These are phyloP conservation scores for Cyclina sinensis DNA, from an alignment of 1,140 invertebrate species.

Conservation along the genomic window DNA sequence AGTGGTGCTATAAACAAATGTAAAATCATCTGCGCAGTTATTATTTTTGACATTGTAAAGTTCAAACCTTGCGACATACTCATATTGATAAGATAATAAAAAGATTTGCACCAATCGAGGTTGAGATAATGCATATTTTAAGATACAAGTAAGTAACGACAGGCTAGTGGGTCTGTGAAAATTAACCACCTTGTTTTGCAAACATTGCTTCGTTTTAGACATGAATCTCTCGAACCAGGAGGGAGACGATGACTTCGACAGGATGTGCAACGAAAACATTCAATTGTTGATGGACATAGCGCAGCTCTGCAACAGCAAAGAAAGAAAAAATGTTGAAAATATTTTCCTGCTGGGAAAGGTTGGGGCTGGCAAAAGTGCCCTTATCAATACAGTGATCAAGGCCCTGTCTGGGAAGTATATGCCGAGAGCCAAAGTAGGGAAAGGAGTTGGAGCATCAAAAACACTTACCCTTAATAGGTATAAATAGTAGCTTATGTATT, in stretches of 20 bases:
- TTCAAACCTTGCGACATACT: no score
- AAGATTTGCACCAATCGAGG: no score
- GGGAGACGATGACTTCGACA: neutral
- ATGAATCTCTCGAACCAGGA: neutral
- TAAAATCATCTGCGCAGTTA: no score
- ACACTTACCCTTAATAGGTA: conserved; percentile 38
- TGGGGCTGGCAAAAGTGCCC: conserved; percentile 52
- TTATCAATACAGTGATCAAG: conserved; percentile 45
- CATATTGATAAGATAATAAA: no score
- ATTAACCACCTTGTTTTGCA: no score
- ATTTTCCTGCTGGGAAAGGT: conserved; percentile 37
- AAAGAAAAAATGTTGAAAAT: conserved; percentile 2
- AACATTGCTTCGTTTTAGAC: no score
- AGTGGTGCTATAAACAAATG: no score
- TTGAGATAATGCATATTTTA: no score
- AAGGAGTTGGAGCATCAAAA: conserved; percentile 11
- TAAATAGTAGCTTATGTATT: conserved; percentile 29
- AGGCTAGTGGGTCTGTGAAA: no score
- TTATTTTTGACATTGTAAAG: no score
- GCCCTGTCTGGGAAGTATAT: conserved; percentile 29
- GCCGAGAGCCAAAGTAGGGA: conserved; percentile 22
- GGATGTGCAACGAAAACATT: neutral
- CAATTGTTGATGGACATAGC: conserved; percentile 2
- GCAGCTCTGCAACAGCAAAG: conserved; percentile 8
- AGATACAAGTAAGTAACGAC: no score